These are phyloP conservation scores for Clepsis dumicolana DNA, from an alignment of 2,888 invertebrate species.

Conservation along the genomic window DNA sequence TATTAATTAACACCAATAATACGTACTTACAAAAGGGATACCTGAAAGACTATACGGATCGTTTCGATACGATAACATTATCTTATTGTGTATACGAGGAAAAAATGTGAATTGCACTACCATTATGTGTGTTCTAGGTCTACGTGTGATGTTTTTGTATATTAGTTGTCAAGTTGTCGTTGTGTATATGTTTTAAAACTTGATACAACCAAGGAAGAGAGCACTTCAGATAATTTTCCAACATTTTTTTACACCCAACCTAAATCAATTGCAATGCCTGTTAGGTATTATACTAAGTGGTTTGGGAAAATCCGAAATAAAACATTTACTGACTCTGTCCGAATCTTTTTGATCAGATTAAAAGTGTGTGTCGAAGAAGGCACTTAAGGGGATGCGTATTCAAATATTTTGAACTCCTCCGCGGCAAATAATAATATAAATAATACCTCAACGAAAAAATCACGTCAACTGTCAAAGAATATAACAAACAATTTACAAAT, in stretches of 20 bases:
- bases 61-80: not conserved
- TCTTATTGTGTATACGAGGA: not conserved
- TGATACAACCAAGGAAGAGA: slow-evolving; percentile 21
- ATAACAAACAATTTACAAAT: no score
- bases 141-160: not conserved
- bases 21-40: not conserved
- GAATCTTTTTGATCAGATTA: no score
- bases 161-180: not conserved
- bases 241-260: not conserved
- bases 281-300: no score
- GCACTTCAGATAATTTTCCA: not conserved
- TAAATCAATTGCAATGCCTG: not conserved
- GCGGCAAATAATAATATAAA: no score
- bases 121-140: not conserved
- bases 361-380: no score
- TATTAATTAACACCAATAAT: slow-evolving; percentile 4
- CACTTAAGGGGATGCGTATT: no score
- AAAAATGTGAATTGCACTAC: not conserved
- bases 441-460: no score
- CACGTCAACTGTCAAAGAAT: no score
- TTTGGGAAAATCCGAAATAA: no score
- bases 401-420: no score
- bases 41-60: not conserved
- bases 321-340: no score
- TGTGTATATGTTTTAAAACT: not conserved